phyloP scores from a whole-genome alignment of 2,113 vertebrate genomes.

The rat (Rattus norvegicus) region DNA sequence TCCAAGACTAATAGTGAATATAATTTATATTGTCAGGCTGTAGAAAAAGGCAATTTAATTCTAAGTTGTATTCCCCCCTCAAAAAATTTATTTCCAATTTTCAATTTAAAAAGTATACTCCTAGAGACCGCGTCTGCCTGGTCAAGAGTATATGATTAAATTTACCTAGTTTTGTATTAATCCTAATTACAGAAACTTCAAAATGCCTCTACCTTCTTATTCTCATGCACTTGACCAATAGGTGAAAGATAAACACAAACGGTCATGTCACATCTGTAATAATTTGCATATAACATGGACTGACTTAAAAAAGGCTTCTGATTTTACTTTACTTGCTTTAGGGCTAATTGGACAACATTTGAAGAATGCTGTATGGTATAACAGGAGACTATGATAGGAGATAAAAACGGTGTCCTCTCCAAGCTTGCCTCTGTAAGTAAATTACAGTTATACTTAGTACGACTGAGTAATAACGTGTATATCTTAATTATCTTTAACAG shows the following conservation, averaged over 20 bases:
- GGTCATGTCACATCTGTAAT: neutral
- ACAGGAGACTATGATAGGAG: neutral
- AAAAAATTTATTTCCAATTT: neutral
- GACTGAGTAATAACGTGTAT: neutral
- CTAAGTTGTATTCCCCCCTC: neutral
- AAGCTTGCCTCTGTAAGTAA: neutral
- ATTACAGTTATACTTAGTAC: neutral
- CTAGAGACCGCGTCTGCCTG: neutral
- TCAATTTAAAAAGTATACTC: neutral
- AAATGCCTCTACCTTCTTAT: neutral
- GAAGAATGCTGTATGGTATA: neutral
- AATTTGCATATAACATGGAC: neutral
- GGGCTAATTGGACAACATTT: neutral
- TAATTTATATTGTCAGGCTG: neutral
- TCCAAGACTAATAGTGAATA: neutral
- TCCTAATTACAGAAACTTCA: neutral
- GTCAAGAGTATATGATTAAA: neutral
- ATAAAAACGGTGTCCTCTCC: neutral
- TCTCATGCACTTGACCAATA: neutral
- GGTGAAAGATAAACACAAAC: neutral
- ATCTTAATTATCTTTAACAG: neutral
- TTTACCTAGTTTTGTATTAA: neutral
- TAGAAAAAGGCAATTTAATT: neutral
- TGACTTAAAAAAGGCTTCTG: no score
- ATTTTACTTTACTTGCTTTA: neutral